phyloP scores from a whole-genome alignment of 2,797 vertebrate species.

The Manis crassicaudata region DNA sequence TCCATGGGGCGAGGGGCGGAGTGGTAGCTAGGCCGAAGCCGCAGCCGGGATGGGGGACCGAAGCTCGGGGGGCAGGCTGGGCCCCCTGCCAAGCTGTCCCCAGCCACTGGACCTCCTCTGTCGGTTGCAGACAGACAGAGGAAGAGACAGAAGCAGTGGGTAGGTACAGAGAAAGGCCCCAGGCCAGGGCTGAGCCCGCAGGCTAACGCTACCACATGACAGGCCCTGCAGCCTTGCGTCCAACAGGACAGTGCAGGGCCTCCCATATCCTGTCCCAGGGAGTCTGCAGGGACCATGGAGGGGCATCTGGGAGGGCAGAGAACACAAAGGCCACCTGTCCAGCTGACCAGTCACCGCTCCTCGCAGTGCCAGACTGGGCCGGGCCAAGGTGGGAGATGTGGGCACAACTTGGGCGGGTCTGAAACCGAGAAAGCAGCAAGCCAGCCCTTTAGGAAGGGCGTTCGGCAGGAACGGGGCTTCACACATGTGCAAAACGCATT shows the following conservation, averaged over 20 bases:
- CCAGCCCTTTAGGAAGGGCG: slow-evolving; percentile 88
- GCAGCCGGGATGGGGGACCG: neutral
- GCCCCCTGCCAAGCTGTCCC: neutral
- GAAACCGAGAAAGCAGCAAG: slow-evolving; percentile 74
- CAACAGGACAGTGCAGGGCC: neutral
- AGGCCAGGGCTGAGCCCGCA: slow-evolving; percentile 6
- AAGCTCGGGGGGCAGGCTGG: neutral
- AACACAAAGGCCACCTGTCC: neutral
- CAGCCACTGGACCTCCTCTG: neutral
- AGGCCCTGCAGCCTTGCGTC: neutral
- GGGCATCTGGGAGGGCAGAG: neutral
- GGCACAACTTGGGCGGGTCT: slow-evolving; percentile 61
- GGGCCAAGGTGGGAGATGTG: slow-evolving; percentile 63
- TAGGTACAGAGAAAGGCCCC: neutral
- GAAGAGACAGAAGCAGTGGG: neutral
- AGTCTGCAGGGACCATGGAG: neutral
- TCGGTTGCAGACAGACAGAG: neutral
- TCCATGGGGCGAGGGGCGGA: neutral
- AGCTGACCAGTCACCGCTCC: too few relatives aligned
- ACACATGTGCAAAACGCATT: slow-evolving; percentile 98
- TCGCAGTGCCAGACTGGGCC: slow-evolving; percentile 78
- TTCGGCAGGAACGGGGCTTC: slow-evolving; percentile 88
- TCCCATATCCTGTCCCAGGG: neutral
- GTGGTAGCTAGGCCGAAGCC: neutral
- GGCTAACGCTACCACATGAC: slow-evolving; percentile 54